Base-by-base conservation (phyloP, 2,888 invertebrate genomes). In the Brachyptera risi region DNA sequence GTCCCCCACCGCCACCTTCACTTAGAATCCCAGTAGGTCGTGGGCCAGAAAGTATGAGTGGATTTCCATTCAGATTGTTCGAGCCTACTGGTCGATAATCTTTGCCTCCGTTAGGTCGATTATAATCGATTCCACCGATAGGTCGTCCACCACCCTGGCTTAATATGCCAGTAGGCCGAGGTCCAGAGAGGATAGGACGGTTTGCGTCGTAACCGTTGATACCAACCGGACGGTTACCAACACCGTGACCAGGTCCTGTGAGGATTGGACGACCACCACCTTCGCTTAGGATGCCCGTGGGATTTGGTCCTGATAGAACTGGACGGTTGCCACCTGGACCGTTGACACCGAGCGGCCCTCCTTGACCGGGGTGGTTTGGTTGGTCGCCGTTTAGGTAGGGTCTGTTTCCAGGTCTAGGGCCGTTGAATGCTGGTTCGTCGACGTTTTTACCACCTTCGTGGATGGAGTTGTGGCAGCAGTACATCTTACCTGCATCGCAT, bases 401-500 rank as follows among this genome's bases (percentile, higher is more conserved):
- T 4, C 15, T n/a, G 21, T 54, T 56, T 5, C 58, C 40, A 7
- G 31, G 27, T 9, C 56, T 56, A 13, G 37, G 42, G 1, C 60
- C 27, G 15, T 26, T 27, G 9, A 26, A n/a, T 3, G 9, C 40
- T 3, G 62, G 31, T 23, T 61, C 61, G 42, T 23, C 21, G 27
- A 35, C 44, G 38, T 17, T 1, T 7, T 31, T 26, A 5, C 65
- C 62, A 11, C 63, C 63, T n/a, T 62, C 61, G 37, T 63, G 63
- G 38, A 62, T 63, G n/a, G 61, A 65, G 60, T 79, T 79, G 73
- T 80, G 83, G 69, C 87, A 87, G 70, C 87, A 87, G 63, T 86
- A 80, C 66, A 78, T 80, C 71, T 83, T 84, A 7, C 83, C 83
- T 0, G 74, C 73, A 27, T 83, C 83, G 68, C 87, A 87, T 19